Percentiles rank a stretch among this genome's conserved stretches.
Evolutionary conservation across 2,888 invertebrate genomes (phyloP).

Genomic region (Prionchulus punctatus): DNA sequence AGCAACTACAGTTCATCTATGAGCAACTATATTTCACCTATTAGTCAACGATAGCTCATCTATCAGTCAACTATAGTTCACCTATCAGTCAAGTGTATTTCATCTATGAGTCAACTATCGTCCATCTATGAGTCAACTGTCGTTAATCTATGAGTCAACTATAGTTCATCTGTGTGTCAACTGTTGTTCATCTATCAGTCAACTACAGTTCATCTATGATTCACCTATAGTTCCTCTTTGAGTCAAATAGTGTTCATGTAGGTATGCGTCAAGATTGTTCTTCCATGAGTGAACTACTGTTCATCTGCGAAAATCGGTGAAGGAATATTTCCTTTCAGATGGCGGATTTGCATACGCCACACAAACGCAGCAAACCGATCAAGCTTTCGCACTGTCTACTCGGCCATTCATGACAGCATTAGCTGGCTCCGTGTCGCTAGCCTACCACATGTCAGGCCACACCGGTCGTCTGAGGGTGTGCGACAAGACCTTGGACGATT

Average conservation of each 20-base stretch:
- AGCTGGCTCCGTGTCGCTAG: not conserved
- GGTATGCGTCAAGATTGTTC: too few relatives aligned
- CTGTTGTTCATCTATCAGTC: too few relatives aligned
- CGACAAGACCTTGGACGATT: not conserved
- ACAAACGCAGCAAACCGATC: not conserved
- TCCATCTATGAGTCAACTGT: too few relatives aligned
- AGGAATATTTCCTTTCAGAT: not conserved
- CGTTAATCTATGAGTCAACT: too few relatives aligned
- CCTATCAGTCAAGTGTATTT: not conserved
- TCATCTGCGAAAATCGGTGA: not conserved
- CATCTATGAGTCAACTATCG: too few relatives aligned
- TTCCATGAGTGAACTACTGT: too few relatives aligned
- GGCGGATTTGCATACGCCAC: not conserved
- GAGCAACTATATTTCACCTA: not conserved
- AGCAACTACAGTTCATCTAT: not conserved
- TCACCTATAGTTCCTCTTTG: too few relatives aligned
- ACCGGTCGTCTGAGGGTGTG: not conserved
- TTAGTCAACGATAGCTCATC: not conserved
- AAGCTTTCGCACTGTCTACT: not conserved
- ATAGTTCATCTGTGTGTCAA: too few relatives aligned
- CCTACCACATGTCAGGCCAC: slow-evolving; percentile 1
- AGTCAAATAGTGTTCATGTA: too few relatives aligned
- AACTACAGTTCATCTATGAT: not conserved
- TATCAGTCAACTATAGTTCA: not conserved
- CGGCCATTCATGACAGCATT: not conserved